phyloP scores from a whole-genome alignment of 1,140 invertebrate species.

The Hyles euphorbiae region DNA sequence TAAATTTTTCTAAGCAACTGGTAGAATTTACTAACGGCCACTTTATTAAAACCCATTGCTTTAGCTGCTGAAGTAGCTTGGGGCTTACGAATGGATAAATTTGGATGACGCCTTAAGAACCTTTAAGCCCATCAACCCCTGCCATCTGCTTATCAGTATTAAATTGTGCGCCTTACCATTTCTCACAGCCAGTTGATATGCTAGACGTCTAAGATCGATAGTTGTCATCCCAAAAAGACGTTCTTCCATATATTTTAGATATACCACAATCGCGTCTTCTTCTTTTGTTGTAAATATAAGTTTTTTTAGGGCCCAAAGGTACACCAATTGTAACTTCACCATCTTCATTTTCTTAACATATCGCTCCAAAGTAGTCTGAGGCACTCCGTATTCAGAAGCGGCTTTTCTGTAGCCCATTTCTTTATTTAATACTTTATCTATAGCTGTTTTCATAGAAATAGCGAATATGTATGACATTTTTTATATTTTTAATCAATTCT shows the following conservation, averaged over 20 bases:
- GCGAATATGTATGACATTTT: constrained; percentile 9
- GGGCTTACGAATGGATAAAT: no score
- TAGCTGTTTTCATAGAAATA: constrained; percentile 15
- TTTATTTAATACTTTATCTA: constrained; percentile 19
- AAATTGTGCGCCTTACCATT: no score
- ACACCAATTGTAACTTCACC: constrained; percentile 20
- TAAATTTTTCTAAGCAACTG: no score
- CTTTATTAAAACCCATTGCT: no score
- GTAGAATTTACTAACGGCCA: no score
- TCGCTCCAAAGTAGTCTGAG: constrained; percentile 35
- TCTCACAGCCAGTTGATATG: no score
- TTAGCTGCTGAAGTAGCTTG: no score
- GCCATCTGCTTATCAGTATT: no score
- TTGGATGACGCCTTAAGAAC: no score
- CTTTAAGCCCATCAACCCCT: no score
- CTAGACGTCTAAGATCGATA: no score
- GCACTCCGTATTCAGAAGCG: constrained; percentile 26
- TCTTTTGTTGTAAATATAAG: constrained; percentile 3
- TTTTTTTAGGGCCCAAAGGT: constrained; percentile 5
- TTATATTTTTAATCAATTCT: no score
- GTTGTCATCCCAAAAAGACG: constrained; percentile 2
- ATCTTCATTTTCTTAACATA: constrained; percentile 30
- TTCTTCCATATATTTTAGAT: constrained; percentile 2
- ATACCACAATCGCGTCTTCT: neutral
- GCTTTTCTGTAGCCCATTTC: constrained; percentile 28